Base-by-base conservation (phyloP, 2,888 invertebrate species). In the Bibio marci region DNA sequence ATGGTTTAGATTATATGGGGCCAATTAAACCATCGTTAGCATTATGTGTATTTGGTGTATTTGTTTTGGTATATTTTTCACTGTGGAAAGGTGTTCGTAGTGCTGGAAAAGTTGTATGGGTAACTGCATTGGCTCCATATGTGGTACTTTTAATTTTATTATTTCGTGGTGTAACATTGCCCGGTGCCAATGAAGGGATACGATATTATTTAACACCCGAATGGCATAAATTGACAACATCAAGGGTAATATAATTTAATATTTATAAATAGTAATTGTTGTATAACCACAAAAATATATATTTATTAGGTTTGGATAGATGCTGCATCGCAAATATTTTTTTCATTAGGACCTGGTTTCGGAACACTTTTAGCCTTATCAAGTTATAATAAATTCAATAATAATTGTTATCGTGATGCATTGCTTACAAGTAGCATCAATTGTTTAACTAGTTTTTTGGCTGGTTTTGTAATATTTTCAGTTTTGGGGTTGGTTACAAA, bases 41-140 rank as follows among this genome's bases (percentile, higher is more conserved):
- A 0, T 65, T 88, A 30, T 92, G 92, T 59, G 80, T 92, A 28
- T 78, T 88, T 49, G 77, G 85, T 4, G 91, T 94, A 41, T 94
- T 92, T 62, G 66, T 91, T 27, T 70, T 92, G 47, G 94, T 94
- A 47, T 94, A 94, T 63, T 94, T 94, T 67, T 88, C 91, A 0
- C 64, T 95, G 8, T 94, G 94, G 94, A 94, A 94, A 64, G 94
- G 94, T 6, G 85, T 87, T 5, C 71, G 80, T 45, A 86, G 85
- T 56, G 80, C 91, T 34, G 94, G 94, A 48, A 94, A 94, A 76
- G 92, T 86, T 43, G 92, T 92, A 38, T 94, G 92, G 92, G 77
- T 94, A 43, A 94, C 94, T 17, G 94, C 94, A 3, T 63, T 91
- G 43, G 83, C 90, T 28, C 94, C 94, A 0, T 94, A 94, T 57